Conservation (phyloP, 2,113 vertebrate genomes). For the Galbula dea region DNA sequence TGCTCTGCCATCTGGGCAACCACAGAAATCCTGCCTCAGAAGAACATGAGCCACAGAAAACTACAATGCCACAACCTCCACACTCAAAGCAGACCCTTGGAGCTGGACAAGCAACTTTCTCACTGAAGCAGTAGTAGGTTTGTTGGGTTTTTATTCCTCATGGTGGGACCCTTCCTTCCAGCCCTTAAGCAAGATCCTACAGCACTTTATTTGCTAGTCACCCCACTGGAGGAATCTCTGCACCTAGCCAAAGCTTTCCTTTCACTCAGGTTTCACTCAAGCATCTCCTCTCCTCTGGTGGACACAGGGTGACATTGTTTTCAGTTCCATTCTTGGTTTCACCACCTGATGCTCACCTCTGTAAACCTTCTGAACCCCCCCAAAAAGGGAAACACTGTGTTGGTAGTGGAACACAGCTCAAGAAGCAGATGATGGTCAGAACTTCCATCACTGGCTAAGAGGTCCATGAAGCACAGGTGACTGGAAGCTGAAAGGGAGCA, state of each 20-base stretch:
- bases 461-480: background rate
- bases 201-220: rapidly evolving
- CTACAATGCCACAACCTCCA: background rate
- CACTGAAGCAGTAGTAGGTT: background rate
- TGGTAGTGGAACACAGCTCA: background rate
- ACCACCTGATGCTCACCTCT: background rate
- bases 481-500: background rate
- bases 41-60: background rate
- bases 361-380: background rate
- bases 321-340: background rate
- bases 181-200: background rate
- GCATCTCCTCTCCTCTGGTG: too few species aligned
- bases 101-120: background rate
- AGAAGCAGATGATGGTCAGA: background rate
- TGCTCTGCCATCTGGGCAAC: background rate
- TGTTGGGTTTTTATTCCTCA: background rate
- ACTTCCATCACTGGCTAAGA: background rate
- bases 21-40: background rate
- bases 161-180: background rate
- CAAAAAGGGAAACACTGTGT: background rate
- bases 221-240: background rate
- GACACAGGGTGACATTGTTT: background rate
- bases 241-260: background rate
- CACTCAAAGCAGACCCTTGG: background rate
- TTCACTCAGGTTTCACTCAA: background rate